Evolutionary conservation across 1,140 invertebrate genomes (phyloP).

Genomic region (Polypedilum vanderplanki): DNA sequence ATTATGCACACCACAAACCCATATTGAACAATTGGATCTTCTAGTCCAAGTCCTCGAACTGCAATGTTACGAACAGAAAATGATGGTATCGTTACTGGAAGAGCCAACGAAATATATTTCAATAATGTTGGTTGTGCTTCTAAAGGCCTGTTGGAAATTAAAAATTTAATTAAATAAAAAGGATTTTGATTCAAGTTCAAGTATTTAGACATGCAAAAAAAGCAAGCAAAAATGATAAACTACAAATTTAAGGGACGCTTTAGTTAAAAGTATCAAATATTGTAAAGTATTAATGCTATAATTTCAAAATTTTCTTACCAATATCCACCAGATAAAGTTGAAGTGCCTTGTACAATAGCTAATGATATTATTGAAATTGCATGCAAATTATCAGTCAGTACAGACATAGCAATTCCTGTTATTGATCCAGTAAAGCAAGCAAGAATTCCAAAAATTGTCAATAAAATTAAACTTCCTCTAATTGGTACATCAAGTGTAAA

Average conservation of each 20-base stretch:
- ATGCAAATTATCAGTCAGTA: background rate
- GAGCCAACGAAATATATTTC: background rate
- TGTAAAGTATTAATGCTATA: no score
- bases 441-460: background rate
- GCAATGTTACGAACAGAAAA: background rate
- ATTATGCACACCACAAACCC: background rate
- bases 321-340: background rate
- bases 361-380: background rate
- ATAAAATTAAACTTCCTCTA: background rate
- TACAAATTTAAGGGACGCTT: no score
- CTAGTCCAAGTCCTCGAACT: background rate
- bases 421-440: background rate
- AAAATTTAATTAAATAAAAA: no score
- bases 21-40: background rate
- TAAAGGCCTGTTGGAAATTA: background rate
- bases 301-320: background rate
- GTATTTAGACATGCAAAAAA: no score
- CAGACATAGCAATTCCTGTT: background rate
- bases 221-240: no score
- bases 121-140: background rate
- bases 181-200: no score
- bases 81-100: background rate
- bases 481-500: background rate
- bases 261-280: no score
- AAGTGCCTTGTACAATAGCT: background rate